Percentiles rank a stretch among this genome's conserved stretches.
Conservation (phyloP, 2,797 vertebrate species). For the Emydoidea blandingii region DNA sequence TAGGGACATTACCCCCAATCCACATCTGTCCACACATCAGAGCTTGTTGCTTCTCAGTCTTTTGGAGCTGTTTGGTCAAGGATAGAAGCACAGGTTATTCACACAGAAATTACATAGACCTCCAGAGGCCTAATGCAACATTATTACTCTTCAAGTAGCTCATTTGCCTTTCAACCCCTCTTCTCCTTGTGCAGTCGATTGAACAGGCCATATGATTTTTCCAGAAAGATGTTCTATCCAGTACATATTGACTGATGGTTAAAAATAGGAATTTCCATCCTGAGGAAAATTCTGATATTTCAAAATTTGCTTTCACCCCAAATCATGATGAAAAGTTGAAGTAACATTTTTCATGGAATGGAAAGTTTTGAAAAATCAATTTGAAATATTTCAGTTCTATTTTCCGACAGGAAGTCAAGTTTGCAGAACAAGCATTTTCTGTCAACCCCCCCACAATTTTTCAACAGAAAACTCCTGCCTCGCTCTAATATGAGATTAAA, state of each 20-base stretch:
- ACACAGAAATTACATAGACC: background rate
- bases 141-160: background rate
- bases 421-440: background rate
- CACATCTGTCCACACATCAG: too few relatives aligned
- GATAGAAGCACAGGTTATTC: background rate
- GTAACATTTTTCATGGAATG: background rate
- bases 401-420: background rate
- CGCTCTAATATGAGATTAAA: background rate
- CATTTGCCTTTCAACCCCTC: background rate
- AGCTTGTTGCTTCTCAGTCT: background rate
- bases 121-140: background rate
- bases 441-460: background rate
- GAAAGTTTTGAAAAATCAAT: background rate
- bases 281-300: background rate
- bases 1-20: background rate
- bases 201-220: background rate
- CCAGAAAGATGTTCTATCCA: background rate
- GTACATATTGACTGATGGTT: background rate
- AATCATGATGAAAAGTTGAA: background rate
- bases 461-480: too few relatives aligned
- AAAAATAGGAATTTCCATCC: background rate
- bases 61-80: background rate
- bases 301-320: background rate
- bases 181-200: background rate
- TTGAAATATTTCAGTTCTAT: background rate